These are phyloP conservation scores for Polyommatus icarus DNA, from an alignment of 2,888 invertebrate species.

Conservation along the genomic window DNA sequence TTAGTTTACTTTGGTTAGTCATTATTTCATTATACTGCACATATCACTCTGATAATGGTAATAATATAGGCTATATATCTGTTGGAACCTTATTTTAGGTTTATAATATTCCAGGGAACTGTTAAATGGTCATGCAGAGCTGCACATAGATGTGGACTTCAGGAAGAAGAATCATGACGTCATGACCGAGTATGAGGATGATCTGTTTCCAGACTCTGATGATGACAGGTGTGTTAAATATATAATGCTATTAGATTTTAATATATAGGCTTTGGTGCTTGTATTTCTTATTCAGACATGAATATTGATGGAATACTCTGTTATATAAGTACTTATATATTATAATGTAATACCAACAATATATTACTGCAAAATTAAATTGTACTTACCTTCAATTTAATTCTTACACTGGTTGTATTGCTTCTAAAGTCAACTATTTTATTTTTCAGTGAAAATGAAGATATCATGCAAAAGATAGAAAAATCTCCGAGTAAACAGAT, in stretches of 20 bases:
- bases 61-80: neutral
- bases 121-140: constrained; percentile 47
- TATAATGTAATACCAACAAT: no score
- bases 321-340: no score
- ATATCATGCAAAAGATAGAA: constrained; percentile 56
- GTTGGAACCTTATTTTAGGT: neutral
- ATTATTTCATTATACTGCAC: no score
- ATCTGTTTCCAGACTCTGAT: constrained; percentile 52
- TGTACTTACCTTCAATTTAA: no score
- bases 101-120: constrained; percentile 34
- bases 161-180: constrained; percentile 49
- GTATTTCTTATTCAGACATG: no score
- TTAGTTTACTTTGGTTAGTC: no score
- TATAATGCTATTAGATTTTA: no score
- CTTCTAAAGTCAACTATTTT: neutral
- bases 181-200: constrained; percentile 51
- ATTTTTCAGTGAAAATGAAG: constrained; percentile 56
- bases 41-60: no score
- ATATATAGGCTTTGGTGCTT: no score
- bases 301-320: no score
- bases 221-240: constrained; percentile 46
- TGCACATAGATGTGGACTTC: constrained; percentile 64
- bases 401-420: neutral
- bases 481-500: constrained; percentile 52
- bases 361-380: no score